Conservation (phyloP, 92 coral and sea anemone species). For the Muricea muricata region DNA sequence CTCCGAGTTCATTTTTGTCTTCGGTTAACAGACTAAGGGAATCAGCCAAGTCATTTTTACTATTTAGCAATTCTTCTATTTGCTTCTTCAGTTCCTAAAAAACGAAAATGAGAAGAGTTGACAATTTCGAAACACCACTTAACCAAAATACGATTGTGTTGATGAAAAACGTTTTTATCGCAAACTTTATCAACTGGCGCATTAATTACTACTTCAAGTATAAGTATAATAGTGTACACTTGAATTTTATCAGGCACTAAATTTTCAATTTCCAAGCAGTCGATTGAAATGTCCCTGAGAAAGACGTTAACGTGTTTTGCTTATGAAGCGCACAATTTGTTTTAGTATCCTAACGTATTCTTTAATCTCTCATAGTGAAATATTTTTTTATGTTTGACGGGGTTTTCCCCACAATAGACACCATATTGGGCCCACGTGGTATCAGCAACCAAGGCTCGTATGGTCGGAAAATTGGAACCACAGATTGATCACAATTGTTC, state of each 20-base stretch:
- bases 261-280: no score
- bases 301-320: neutral
- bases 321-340: neutral
- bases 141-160: neutral
- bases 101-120: neutral
- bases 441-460: no score
- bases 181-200: neutral
- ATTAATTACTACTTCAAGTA: no score
- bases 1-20: conserved; percentile 67
- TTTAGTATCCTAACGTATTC: no score
- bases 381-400: no score
- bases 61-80: conserved; percentile 16
- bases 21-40: conserved; percentile 36
- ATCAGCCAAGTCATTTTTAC: conserved; percentile 8
- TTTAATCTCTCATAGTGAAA: no score
- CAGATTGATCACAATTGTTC: no score
- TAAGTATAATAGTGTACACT: no score
- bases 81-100: conserved; percentile 29
- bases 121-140: neutral
- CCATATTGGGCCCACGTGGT: no score
- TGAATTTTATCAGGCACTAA: no score
- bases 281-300: neutral
- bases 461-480: no score
- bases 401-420: no score
- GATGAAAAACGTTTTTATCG: neutral